Base-by-base conservation (phyloP, 2,113 vertebrate genomes). In the Chaenogobius annularis region DNA sequence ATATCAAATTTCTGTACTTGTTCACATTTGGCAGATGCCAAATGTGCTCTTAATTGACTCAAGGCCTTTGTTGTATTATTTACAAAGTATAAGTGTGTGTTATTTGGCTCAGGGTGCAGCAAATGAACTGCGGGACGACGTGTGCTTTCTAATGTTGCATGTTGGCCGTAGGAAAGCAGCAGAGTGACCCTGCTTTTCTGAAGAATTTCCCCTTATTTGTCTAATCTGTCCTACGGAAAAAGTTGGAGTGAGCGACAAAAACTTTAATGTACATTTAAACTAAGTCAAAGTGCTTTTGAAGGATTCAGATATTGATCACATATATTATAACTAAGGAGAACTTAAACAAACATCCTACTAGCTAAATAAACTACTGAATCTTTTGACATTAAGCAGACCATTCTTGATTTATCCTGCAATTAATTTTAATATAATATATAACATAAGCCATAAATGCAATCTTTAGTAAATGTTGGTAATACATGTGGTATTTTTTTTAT, bases 221-320 rank as follows among this genome's bases (percentile, higher is more conserved):
- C 9, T 20, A 3, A 31, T 31, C 26, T 4, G 26, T 31, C n/a
- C 13, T 59, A 20, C 22, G 54, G 20, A 56, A 54, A 23, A 17
- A 10, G 20, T 11, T 56, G n/a, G 20, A 50, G 47, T 7, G 47
- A 17, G 14, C 17, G 11, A 58, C 22, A 2, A 1, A 58, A 22
- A 23, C 20, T 26, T 58, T 26, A 62, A 31, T 37, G 26, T n/a
- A 62, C 59, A 37, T 15, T 62, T 7, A 37, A 68, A 83, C 56
- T 72, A 54, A 66, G 9, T 78, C 69, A 74, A 37, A 13, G 50
- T n/a, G 7, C 46, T 67, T 48, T 48, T 68, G 13, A 37, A 0
- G 10, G 10, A 69, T 50, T 71, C 1, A 70, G 66, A 13, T 69
- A 79, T 77, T 37, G 77, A 23, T n/a, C n/a, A n/a, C n/a, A n/a